Evolutionary conservation across 2,797 vertebrate genomes (phyloP), one percentile per base, ranked within the genome.

Genomic region (Megaceryle alcyon): DNA sequence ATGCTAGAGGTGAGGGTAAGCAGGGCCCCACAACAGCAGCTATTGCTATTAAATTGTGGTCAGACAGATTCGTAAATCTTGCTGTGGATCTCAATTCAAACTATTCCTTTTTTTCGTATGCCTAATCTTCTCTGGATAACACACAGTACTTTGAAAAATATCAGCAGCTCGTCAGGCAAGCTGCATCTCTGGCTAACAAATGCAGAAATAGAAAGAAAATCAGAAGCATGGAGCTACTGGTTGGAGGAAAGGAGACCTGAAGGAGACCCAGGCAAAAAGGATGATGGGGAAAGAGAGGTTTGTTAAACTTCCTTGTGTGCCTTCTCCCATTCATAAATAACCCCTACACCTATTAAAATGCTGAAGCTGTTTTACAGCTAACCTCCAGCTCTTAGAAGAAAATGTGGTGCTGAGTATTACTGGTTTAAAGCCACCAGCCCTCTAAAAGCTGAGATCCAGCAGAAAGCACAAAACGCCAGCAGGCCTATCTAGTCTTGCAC

Each of bases 181-280:
- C 92, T 88, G 75, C 64, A 37, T 60, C 75, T 96, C 89, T 29
- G 78, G 78, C 84, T 72, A 79, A 82, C 75, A 91, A 82, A 63
- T 0, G 0, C 16, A 63, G 37, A 17, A 91, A 66, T 2, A 61
- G 51, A 54, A 39, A 23, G 28, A 59, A 69, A 87, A 79, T 8
- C 54, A 37, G 25, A 19, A 83, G 61, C 28, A 19, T 18, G 59
- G 43, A 91, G 80, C 10, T 78, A 4, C 35, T 75, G 60, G 39
- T 14, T 63, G 64, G 37, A 72, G 63, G 12, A 75, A 43, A 76
- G n/a, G 39, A 60, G 35, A 41, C 8, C 35, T 13, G 28, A 49
- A 31, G 26, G 31, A 15, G 35, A 75, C 14, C 21, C 26, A 29
- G 57, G 20, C 46, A 81, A 25, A 22, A 43, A 60, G 41, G 35